phyloP scores from a whole-genome alignment of 2,888 invertebrate species.

The Timema cristinae region DNA sequence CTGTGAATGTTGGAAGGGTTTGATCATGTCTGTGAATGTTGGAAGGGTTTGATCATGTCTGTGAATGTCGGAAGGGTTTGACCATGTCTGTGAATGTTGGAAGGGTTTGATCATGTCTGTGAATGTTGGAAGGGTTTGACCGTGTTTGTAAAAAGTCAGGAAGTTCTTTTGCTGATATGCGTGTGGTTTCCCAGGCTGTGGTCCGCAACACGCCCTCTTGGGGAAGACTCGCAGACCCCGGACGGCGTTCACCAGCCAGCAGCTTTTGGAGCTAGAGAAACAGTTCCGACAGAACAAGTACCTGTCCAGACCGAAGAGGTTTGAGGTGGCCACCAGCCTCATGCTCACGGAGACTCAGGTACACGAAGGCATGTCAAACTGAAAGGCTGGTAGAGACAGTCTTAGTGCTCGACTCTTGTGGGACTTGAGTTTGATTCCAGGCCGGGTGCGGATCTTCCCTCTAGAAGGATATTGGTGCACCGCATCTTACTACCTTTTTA shows the following conservation, averaged over 20 bases:
- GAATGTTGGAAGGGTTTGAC: background rate
- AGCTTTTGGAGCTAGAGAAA: slow-evolving; percentile 93
- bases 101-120: background rate
- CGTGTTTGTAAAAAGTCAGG: background rate
- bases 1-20: too few relatives aligned
- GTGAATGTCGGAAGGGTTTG: background rate
- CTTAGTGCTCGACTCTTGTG: too few relatives aligned
- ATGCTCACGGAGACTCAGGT: slow-evolving; percentile 99
- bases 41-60: too few relatives aligned
- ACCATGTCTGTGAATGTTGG: background rate
- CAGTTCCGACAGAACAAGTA: slow-evolving; percentile 99
- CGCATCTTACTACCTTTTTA: too few relatives aligned
- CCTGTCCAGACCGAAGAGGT: slow-evolving; percentile 94
- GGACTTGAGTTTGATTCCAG: too few relatives aligned
- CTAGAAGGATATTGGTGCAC: too few relatives aligned
- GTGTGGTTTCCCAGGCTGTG: slow-evolving; percentile 47
- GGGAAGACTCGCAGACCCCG: slow-evolving; percentile 90
- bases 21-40: too few relatives aligned
- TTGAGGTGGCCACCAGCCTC: slow-evolving; percentile 95
- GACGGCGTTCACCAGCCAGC: slow-evolving; percentile 97
- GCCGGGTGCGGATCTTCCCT: too few relatives aligned
- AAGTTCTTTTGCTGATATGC: background rate
- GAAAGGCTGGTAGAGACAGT: too few relatives aligned
- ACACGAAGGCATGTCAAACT: too few relatives aligned
- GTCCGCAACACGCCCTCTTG: slow-evolving; percentile 67